These are phyloP conservation scores for Pogoniulus pusillus DNA, from an alignment of 2,797 vertebrate genomes.

Conservation along the genomic window DNA sequence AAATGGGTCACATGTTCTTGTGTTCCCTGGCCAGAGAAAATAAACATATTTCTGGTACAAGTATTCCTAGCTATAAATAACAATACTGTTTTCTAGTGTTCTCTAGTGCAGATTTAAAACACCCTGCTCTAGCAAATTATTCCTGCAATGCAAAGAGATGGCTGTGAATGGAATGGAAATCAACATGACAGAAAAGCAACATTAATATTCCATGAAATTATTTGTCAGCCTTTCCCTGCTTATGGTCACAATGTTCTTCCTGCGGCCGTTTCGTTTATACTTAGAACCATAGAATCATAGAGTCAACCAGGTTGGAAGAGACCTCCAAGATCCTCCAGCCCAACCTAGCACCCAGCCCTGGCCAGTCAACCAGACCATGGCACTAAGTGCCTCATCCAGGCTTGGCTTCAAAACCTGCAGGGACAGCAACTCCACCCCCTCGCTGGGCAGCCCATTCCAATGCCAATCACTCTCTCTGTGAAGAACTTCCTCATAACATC, in stretches of 20 bases:
- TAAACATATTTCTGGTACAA: slow-evolving; percentile 37
- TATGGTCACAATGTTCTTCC: background rate
- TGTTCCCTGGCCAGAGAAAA: slow-evolving; percentile 10
- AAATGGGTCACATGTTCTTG: background rate
- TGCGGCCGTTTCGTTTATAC: background rate
- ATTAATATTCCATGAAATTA: background rate
- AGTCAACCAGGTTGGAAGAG: no score
- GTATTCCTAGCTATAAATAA: slow-evolving; percentile 49
- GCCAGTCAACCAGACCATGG: no score
- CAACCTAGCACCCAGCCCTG: no score
- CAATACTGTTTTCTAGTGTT: slow-evolving; percentile 37
- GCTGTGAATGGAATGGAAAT: slow-evolving; percentile 6
- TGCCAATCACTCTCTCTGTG: no score
- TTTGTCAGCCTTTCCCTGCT: background rate
- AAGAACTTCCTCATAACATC: no score
- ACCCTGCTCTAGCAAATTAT: background rate
- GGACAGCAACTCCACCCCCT: no score
- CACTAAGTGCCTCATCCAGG: no score
- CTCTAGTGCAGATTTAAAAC: background rate
- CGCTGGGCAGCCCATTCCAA: no score
- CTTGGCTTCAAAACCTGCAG: no score
- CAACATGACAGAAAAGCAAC: background rate
- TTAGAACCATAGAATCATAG: no score
- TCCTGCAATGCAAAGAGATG: background rate
- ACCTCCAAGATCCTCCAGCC: no score